These are phyloP conservation scores for Catharus minimus DNA, from an alignment of 2,113 vertebrate genomes.

Conservation along the genomic window DNA sequence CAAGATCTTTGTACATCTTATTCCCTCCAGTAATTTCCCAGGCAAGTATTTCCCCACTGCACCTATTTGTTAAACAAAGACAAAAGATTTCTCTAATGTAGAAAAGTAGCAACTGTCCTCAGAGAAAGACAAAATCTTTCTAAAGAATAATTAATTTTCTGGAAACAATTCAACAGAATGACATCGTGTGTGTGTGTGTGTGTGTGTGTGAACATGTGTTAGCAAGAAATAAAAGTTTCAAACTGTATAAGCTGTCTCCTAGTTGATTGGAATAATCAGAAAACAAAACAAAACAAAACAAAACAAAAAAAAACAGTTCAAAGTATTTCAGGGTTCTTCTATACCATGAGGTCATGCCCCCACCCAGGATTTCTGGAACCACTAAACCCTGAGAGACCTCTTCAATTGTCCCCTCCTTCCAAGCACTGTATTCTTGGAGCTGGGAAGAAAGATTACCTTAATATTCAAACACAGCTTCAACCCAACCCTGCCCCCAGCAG, in stretches of 20 bases:
- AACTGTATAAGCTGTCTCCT: not conserved
- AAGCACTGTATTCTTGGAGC: not conserved
- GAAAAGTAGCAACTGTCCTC: not conserved
- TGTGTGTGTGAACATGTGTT: not conserved
- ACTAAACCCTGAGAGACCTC: not conserved
- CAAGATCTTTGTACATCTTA: conserved; percentile 13
- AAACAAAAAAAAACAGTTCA: not conserved
- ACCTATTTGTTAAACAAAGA: conserved; percentile 44
- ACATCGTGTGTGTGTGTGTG: not conserved
- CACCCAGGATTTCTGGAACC: not conserved
- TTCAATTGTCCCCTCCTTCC: not conserved
- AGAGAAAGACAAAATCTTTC: conserved; percentile 32
- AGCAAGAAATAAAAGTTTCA: conserved; percentile 28
- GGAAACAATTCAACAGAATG: conserved; percentile 19
- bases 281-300: not conserved
- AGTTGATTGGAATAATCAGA: not conserved
- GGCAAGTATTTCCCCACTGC: conserved; percentile 10
- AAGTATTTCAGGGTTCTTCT: not conserved
- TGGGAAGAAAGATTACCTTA: not conserved
- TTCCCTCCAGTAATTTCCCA: conserved; percentile 42
- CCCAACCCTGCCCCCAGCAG: not conserved
- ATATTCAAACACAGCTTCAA: not conserved
- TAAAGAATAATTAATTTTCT: conserved; percentile 51
- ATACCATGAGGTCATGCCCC: not conserved
- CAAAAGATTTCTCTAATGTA: conserved; percentile 11